Evolutionary conservation across 2,888 invertebrate species (phyloP), one percentile per base, ranked within the genome.

Genomic region (Parnassius apollo): DNA sequence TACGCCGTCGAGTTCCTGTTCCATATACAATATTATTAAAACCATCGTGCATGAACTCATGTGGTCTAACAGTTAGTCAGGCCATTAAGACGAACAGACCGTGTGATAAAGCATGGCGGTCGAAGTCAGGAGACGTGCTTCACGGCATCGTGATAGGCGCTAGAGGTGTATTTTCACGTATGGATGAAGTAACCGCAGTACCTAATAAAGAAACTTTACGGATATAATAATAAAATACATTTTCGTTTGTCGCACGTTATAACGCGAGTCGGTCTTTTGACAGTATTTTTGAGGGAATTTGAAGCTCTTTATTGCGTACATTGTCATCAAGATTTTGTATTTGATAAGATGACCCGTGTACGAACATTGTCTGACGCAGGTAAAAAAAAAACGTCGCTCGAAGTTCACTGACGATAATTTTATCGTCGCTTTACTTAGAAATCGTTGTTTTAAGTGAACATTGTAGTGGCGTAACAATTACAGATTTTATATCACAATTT

Each of bases 141-240:
- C 83, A 83, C 84, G 74, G 79, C 80, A 88, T 88, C 88, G 82
- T 77, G 88, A 88, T 86, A 85, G 71, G 75, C 69, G 75, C 76
- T 77, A 74, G 83, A 83, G 84, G 84, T 86, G 85, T 81, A 79
- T 77, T 81, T 82, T 80, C 85, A 86, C 81, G 76, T 82, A 80
- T 80, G 78, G 76, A 74, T 49, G 49, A 13, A 66, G 42, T 49
- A 13, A 13, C 13, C 7, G 25, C 2, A 70, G 73, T 75, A 62
- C 48, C 54, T 57, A 48, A 68, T 48, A 58, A 46, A 70, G 69
- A 52, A 67, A 60, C 59, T 63, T 63, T 62, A 58, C 58, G 7
- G 1, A 9, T 42, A 55, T 12, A 49, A 55, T 2, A 54, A 66
- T 73, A 80, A 74, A 68, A 73, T 70, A 65, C 58, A 71, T 63